Evolutionary conservation across 1,140 invertebrate species (phyloP).

Genomic region (Pseudomyrmex concolor): DNA sequence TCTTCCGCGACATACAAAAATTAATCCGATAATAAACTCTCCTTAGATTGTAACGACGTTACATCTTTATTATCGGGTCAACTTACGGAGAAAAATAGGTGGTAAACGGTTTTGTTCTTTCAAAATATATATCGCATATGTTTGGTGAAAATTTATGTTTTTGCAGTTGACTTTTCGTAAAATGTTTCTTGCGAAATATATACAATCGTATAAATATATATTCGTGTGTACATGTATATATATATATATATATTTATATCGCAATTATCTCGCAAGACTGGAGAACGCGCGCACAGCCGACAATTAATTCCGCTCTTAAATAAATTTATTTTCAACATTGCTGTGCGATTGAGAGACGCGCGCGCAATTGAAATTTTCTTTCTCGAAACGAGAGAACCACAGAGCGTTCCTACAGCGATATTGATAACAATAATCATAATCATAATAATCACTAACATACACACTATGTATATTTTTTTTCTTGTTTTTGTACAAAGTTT

Average conservation of each 20-base stretch:
- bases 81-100: too few relatives aligned
- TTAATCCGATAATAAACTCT: constrained; percentile 22
- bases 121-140: neutral
- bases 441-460: constrained; percentile 67
- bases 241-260: too few relatives aligned
- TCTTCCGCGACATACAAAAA: constrained; percentile 18
- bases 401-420: constrained; percentile 61
- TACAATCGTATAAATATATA: too few relatives aligned
- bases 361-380: constrained; percentile 57
- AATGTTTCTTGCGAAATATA: neutral
- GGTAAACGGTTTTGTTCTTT: neutral
- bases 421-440: constrained; percentile 63
- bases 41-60: neutral
- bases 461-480: constrained; percentile 62
- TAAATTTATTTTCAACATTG: constrained; percentile 31
- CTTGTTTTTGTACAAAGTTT: constrained; percentile 69
- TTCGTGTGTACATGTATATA: too few relatives aligned
- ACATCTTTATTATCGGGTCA: neutral
- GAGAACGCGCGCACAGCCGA: constrained; percentile 15
- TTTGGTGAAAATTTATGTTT: constrained; percentile 16
- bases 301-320: constrained; percentile 7
- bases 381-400: constrained; percentile 52
- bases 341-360: constrained; percentile 39
- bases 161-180: constrained; percentile 16
- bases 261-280: too few relatives aligned